phyloP scores from a whole-genome alignment of 2,797 vertebrate genomes.

The Brotula barbata region DNA sequence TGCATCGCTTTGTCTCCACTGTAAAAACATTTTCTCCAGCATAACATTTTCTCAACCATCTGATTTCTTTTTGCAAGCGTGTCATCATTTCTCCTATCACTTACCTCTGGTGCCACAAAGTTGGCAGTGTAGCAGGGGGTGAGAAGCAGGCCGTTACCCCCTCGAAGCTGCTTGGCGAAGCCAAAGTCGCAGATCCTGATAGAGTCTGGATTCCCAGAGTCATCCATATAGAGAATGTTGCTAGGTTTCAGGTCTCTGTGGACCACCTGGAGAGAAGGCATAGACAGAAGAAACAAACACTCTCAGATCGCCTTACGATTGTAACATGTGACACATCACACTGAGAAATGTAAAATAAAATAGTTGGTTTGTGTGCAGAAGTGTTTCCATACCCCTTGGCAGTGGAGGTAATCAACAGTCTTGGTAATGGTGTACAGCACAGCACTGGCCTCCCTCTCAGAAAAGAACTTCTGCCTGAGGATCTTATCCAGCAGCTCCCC shows the following conservation, averaged over 20 bases:
- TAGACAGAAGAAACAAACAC: too few relatives aligned
- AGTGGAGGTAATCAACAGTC: constrained; percentile 97
- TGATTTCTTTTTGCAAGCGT: background rate
- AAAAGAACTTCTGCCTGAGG: constrained; percentile 96
- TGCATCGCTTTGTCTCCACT: too few relatives aligned
- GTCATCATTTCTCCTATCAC: too few relatives aligned
- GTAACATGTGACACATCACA: too few relatives aligned
- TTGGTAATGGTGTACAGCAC: constrained; percentile 94
- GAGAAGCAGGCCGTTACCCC: constrained; percentile 93
- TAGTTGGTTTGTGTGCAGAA: background rate
- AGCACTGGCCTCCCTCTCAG: constrained; percentile 92
- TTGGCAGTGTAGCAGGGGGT: constrained; percentile 98
- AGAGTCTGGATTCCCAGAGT: constrained; percentile 94
- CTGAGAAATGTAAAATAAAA: too few relatives aligned
- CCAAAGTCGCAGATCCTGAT: constrained; percentile 98
- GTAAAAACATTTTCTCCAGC: background rate
- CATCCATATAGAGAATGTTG: constrained; percentile 97
- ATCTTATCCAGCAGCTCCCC: constrained; percentile 95
- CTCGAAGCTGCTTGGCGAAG: constrained; percentile 95
- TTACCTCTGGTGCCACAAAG: constrained; percentile 97
- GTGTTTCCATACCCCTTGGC: constrained; percentile 87
- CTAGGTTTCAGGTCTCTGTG: constrained; percentile 98
- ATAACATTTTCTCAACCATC: background rate
- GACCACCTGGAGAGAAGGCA: constrained; percentile 83
- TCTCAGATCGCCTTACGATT: too few relatives aligned